Base-by-base conservation (phyloP, 1,140 invertebrate genomes). In the Mizuhopecten yessoensis region DNA sequence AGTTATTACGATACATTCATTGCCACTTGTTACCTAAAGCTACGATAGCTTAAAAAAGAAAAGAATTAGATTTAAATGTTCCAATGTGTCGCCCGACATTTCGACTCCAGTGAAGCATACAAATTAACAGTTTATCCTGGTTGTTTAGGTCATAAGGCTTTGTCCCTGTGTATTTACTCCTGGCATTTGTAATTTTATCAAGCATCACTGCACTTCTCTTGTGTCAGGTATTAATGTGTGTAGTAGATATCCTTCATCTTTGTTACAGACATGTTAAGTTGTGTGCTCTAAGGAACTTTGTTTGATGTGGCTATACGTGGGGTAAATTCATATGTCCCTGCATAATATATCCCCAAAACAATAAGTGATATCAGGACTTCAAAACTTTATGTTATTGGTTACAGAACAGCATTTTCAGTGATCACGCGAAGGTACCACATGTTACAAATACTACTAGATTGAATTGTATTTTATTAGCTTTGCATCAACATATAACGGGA, bases 91-190 rank as follows among this genome's bases (percentile, higher is more conserved):
- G 5, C 3, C 23, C 5, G 11, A 29, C n/a, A 5, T 75, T 75
- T 75, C 57, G 11, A n/a, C 23, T 75, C 57, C n/a, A 75, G 1
- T 75, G 20, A 75, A 75, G 57, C 57, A 29, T 75, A 75, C 57
- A 75, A 75, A 75, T 75, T 0, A 75, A 75, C 57, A 29, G n/a
- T 75, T 75, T 75, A 75, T 45, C 57, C 57, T 29, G 10, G 13
- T 49, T 49, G 57, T 75, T 75, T n/a, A 75, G 57, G 23, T 29
- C 23, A n/a, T 75, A 75, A 29, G n/a, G 23, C n/a, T 29, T 75
- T 75, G 57, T 75, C n/a, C 57, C 57, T 29, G 5, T 75, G 57
- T 75, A 75, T 75, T 75, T 75, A 75, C 17, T 75, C n/a, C n/a
- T 75, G 57, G 29, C 57, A 75, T 75, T 75, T 1, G n/a, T n/a